Base-by-base conservation (phyloP, 1,140 invertebrate species). In the Caenorhabditis remanei region DNA sequence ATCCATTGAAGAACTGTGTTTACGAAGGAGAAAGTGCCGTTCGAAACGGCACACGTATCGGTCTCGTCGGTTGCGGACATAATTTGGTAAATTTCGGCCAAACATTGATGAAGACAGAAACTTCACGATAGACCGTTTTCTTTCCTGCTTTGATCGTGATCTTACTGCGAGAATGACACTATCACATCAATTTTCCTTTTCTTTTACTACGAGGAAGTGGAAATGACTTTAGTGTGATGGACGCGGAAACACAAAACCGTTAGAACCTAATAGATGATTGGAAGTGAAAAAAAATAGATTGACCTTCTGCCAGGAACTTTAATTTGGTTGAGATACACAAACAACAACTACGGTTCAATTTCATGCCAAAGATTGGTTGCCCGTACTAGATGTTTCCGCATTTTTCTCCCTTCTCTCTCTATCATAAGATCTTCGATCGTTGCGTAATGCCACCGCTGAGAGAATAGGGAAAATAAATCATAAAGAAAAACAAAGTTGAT, bases 61-160 rank as follows among this genome's bases (percentile, higher is more conserved):
- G 71, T 21, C 71, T 87, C 32, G 84, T 84, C 21, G 87, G 87
- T 24, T 87, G 87, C 46, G 87, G 87, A 61, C 56, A 87, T 11
- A 53, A 48, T 32, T 61, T 87, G 87, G 87, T 88, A 87, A 63
- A 43, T 46, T 4, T 71, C 19, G 87, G 61, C 24, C 0, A 16
- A 55, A 83, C 53, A 16, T 83, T 83, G 48, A 83, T 83, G 48
- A 83, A 83, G 48, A 32, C 48, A 83, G 48, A 83, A 55, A 48
- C 43, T 48, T 48, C 16, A 8, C 43, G 43, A 8, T 0, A 79
- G 11, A 50, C 13, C 4, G 16, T 6, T 83, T 83, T 14, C 16
- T 83, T 83, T 41, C 48, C 41, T 83, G 9, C 21, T 55, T 56
- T 40, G 53, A 56, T 55, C 53, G 56, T 56, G 83, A 58, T 55